Percentiles rank a stretch among this genome's conserved stretches.
Evolutionary conservation across 2,797 vertebrate species (phyloP).

Genomic region (Poeciliopsis presidionis): DNA sequence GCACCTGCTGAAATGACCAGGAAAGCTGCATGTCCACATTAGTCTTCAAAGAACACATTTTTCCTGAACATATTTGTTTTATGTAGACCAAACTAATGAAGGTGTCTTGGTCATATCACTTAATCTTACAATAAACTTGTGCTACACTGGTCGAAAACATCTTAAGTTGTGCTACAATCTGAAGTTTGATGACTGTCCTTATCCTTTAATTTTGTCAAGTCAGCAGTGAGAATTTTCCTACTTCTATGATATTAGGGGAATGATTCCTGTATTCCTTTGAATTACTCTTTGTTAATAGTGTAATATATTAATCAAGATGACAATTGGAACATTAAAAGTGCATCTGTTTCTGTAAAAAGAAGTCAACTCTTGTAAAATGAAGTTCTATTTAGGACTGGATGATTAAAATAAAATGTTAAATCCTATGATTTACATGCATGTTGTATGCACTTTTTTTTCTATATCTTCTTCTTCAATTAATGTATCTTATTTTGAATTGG

Average conservation of each 20-base stretch:
- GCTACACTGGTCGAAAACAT: not conserved
- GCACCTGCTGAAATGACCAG: conserved; percentile 13
- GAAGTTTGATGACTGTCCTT: not conserved
- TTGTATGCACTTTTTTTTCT: not conserved
- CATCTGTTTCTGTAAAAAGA: not conserved
- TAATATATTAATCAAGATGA: not conserved
- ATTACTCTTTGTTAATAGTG: not conserved
- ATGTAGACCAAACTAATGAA: not conserved
- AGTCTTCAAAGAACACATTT: conserved; percentile 1
- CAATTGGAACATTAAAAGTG: not conserved
- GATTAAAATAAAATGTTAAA: not conserved
- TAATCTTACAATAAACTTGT: not conserved
- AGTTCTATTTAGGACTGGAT: not conserved
- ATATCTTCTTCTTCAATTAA: not conserved
- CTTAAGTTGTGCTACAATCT: not conserved
- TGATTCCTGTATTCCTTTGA: not conserved
- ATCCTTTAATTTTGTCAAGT: not conserved
- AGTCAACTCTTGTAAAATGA: not conserved
- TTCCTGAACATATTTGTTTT: conserved; percentile 1
- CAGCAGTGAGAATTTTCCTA: not conserved
- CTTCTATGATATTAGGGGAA: not conserved
- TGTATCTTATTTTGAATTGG: not conserved
- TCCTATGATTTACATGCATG: not conserved
- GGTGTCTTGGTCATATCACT: not conserved
- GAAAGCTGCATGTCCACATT: conserved; percentile 1